Conservation (phyloP, 2,113 vertebrate genomes). For the Columba livia region DNA sequence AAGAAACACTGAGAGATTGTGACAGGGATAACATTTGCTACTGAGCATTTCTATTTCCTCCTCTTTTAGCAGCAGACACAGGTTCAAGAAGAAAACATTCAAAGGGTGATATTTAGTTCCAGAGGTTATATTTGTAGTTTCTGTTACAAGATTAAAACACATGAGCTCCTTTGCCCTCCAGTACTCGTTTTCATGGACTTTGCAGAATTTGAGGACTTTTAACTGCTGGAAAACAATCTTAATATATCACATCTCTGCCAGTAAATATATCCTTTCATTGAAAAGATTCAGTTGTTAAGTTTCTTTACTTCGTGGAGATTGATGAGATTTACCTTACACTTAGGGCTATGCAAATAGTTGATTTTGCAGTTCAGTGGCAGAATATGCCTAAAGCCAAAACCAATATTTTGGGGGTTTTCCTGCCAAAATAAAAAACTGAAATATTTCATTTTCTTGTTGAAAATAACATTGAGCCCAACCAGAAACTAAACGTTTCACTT, state of each 20-base stretch:
- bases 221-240: slow-evolving; percentile 5
- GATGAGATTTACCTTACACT: slow-evolving; percentile 26
- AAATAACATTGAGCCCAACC: background rate
- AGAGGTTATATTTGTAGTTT: slow-evolving; percentile 30
- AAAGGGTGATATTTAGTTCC: background rate
- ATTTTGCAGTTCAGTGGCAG: slow-evolving; percentile 18
- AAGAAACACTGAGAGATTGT: background rate
- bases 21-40: background rate
- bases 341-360: slow-evolving; percentile 24
- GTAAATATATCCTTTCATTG: background rate
- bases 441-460: slow-evolving; percentile 4
- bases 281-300: background rate
- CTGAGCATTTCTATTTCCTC: background rate
- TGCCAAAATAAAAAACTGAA: background rate
- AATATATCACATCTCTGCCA: background rate
- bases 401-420: slow-evolving; percentile 10
- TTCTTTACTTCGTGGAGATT: background rate
- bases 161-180: background rate
- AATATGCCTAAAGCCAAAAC: background rate
- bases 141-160: background rate
- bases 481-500: background rate
- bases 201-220: slow-evolving; percentile 9
- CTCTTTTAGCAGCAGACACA: background rate
- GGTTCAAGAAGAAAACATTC: background rate
- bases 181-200: background rate